Percentiles rank a stretch among this genome's conserved stretches.
These are phyloP conservation scores for Odobenus rosmarus DNA, from an alignment of 2,113 vertebrate species.

Conservation along the genomic window DNA sequence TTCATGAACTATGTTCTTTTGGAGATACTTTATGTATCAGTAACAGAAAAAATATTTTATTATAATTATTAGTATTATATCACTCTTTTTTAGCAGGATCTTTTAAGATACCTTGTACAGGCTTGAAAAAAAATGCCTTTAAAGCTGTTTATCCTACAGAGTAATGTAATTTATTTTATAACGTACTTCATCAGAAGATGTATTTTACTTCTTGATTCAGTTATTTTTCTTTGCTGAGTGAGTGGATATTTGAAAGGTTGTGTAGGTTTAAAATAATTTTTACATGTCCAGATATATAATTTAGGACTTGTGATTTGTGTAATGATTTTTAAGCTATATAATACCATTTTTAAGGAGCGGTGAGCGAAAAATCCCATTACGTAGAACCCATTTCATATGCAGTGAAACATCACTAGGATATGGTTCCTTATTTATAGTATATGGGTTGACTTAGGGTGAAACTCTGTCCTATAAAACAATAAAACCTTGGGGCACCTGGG, in stretches of 20 bases:
- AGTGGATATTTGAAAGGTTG: background rate
- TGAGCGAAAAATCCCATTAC: background rate
- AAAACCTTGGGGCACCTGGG: background rate
- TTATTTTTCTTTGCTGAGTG: background rate
- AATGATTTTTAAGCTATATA: background rate
- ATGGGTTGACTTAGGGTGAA: background rate
- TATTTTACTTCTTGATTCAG: background rate
- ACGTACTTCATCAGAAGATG: background rate
- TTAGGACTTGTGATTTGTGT: background rate
- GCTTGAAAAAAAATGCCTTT: background rate
- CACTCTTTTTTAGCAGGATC: background rate
- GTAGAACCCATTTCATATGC: background rate
- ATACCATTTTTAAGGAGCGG: background rate
- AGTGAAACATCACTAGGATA: background rate
- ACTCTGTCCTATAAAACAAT: constrained; percentile 42
- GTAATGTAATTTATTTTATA: background rate
- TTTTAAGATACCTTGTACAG: background rate
- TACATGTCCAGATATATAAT: background rate
- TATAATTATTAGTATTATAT: background rate
- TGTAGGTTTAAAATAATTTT: background rate
- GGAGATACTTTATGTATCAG: background rate
- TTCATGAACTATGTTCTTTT: background rate
- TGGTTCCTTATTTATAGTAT: constrained; percentile 33
- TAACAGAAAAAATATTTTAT: background rate
- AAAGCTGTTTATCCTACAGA: background rate